Conservation (phyloP, 2,797 vertebrate genomes). For the Lycodopsis pacificus region DNA sequence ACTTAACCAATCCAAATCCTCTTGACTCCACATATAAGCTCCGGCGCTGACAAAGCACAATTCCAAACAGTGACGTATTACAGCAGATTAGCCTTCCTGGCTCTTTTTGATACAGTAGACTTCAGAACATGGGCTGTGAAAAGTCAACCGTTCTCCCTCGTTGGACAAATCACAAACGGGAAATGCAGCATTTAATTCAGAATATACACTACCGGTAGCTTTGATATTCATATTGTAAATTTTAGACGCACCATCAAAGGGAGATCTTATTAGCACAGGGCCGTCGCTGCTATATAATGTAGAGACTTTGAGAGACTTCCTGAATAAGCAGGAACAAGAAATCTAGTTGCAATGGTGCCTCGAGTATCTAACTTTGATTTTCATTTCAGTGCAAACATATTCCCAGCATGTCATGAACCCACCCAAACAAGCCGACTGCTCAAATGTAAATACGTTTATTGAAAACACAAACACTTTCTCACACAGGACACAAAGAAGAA, state of each 20-base stretch:
- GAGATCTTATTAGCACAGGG: background rate
- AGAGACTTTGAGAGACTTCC: background rate
- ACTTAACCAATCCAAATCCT: slow-evolving; percentile 37
- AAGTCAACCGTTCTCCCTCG: background rate
- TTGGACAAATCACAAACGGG: slow-evolving; percentile 14
- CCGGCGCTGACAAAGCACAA: slow-evolving; percentile 26
- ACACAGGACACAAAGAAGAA: slow-evolving; percentile 29
- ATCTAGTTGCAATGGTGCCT: slow-evolving; percentile 7
- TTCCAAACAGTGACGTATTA: slow-evolving; percentile 22
- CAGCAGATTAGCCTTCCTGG: slow-evolving; percentile 29
- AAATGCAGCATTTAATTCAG: slow-evolving; percentile 7
- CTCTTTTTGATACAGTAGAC: slow-evolving; percentile 10
- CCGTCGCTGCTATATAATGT: background rate
- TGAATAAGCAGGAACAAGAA: slow-evolving; percentile 16
- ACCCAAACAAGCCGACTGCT: slow-evolving; percentile 22
- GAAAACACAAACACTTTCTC: slow-evolving; percentile 74
- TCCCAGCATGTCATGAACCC: background rate
- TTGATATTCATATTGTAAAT: slow-evolving; percentile 12
- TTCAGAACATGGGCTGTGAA: slow-evolving; percentile 19
- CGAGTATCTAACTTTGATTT: slow-evolving; percentile 7
- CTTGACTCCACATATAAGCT: slow-evolving; percentile 42
- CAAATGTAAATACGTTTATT: slow-evolving; percentile 79
- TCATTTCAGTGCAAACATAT: slow-evolving; percentile 14
- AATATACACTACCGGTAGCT: background rate
- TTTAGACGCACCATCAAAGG: slow-evolving; percentile 11